Conservation (phyloP, 2,888 invertebrate species). For the Scaptomyza reducta region DNA sequence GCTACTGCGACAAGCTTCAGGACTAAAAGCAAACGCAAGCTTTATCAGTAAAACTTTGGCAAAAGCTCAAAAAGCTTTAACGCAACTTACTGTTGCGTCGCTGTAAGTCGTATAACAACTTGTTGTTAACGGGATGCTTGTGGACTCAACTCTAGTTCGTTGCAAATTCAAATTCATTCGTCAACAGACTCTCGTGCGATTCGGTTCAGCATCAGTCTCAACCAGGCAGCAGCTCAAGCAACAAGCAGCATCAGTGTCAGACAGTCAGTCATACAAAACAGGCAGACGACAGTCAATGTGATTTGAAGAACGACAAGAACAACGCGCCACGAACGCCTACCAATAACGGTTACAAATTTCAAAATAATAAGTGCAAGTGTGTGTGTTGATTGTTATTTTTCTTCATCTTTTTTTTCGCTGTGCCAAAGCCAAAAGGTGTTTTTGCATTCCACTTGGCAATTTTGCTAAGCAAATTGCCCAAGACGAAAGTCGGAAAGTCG, state of each 20-base stretch:
- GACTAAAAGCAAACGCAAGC: neutral
- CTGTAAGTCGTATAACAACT: slow-evolving; percentile 29
- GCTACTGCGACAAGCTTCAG: neutral
- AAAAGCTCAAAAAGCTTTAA: slow-evolving; percentile 1
- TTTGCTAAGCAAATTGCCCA: slow-evolving; percentile 22
- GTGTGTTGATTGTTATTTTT: slow-evolving; percentile 33
- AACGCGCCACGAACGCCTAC: slow-evolving; percentile 35
- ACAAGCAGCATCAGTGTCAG: slow-evolving; percentile 24
- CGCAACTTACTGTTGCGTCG: slow-evolving; percentile 23
- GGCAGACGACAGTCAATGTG: neutral
- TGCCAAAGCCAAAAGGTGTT: slow-evolving; percentile 41
- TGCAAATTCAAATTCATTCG: slow-evolving; percentile 62
- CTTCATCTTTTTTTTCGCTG: slow-evolving; percentile 37
- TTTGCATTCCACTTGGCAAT: slow-evolving; percentile 24
- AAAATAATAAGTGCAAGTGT: slow-evolving; percentile 32
- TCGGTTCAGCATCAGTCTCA: slow-evolving; percentile 57
- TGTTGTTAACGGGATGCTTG: slow-evolving; percentile 40
- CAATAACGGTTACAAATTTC: slow-evolving; percentile 44
- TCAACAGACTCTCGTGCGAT: slow-evolving; percentile 70
- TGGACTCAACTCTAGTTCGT: slow-evolving; percentile 23
- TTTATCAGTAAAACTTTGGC: slow-evolving; percentile 3
- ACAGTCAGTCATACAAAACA: slow-evolving; percentile 11
- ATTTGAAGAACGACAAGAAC: slow-evolving; percentile 6
- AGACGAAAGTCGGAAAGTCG: slow-evolving; percentile 22
- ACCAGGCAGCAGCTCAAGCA: slow-evolving; percentile 29